These are phyloP conservation scores for Phalacrocorax pelagicus DNA, from an alignment of 2,113 vertebrate genomes.

Conservation along the genomic window DNA sequence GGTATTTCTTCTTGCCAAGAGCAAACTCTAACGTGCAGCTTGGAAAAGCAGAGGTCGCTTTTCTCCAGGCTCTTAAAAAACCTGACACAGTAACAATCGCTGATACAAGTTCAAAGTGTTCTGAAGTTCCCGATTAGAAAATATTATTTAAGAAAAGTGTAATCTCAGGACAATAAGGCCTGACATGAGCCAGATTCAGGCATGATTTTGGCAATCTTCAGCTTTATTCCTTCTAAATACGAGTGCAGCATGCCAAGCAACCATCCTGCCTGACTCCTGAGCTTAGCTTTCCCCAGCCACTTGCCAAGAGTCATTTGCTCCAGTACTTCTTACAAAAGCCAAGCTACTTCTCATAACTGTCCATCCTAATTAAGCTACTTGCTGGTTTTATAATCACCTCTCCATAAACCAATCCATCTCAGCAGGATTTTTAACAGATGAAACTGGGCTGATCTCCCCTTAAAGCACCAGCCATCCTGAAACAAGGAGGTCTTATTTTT, in stretches of 20 bases:
- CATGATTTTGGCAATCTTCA: not conserved
- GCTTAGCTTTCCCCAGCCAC: conserved; percentile 15
- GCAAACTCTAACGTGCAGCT: not conserved
- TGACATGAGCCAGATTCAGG: not conserved
- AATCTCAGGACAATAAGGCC: not conserved
- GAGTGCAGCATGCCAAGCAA: not conserved
- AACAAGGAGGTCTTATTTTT: not conserved
- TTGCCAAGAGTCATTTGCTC: conserved; percentile 47
- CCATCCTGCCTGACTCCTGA: not conserved
- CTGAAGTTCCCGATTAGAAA: not conserved
- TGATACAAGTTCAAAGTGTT: not conserved
- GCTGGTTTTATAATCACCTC: conserved; percentile 53
- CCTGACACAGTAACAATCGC: not conserved
- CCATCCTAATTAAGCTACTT: conserved; percentile 54
- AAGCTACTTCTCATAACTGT: conserved; percentile 48
- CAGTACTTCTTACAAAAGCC: conserved; percentile 23
- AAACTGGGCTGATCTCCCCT: not conserved
- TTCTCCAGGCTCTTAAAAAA: not conserved
- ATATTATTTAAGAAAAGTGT: not conserved
- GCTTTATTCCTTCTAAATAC: not conserved
- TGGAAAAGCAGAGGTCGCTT: not conserved
- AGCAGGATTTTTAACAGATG: conserved; percentile 32
- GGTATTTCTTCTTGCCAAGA: not conserved
- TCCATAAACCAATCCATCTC: conserved; percentile 39
- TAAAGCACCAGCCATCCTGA: conserved; percentile 5